Base-by-base conservation (phyloP, 2,797 vertebrate genomes). In the Ctenochaetus hawaiiensis region DNA sequence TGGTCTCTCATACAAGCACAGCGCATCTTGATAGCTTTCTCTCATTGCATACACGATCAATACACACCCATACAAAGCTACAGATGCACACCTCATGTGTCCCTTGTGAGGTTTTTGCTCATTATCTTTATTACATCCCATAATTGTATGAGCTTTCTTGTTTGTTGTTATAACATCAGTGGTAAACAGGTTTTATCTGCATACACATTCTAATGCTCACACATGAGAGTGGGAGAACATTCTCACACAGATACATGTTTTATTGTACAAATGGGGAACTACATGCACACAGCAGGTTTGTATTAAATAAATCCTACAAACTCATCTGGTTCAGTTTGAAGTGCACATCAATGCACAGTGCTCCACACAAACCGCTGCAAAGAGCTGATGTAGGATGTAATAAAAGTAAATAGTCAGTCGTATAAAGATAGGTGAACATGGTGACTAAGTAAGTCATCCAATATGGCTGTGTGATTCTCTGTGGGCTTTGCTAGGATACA, bases 71-170 rank as follows among this genome's bases (percentile, higher is more conserved):
- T 1, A 67, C 77, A 71, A 64, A 8, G 17, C 22, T 23, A 22
- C 67, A 76, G 2, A 60, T 2, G 67, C 63, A 59, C 41, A 30
- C 22, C 2, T 11, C 51, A 76, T 53, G 53, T 59, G 57, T 80
- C 90, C 72, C 77, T 48, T 69, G 64, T 58, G 83, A 81, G 64
- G 86, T 7, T 68, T 82, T 78, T 85, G 23, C 85, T 91, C 77
- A 84, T 91, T 89, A 87, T 74, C 73, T 82, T 88, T 89, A 91
- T 91, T 87, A 82, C 87, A 78, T 82, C 74, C 60, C 77, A 70
- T 88, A 73, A 79, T 90, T 93, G 90, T 88, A 92, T 23, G 80
- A 72, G 70, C 54, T 72, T 82, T 83, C 80, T 69, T 57, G 68
- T 30, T 37, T 8, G 73, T 78, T 75, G 85, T 86, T 89, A 71